phyloP scores from a whole-genome alignment of 2,888 invertebrate species.

The Aleiodes leptofemur region DNA sequence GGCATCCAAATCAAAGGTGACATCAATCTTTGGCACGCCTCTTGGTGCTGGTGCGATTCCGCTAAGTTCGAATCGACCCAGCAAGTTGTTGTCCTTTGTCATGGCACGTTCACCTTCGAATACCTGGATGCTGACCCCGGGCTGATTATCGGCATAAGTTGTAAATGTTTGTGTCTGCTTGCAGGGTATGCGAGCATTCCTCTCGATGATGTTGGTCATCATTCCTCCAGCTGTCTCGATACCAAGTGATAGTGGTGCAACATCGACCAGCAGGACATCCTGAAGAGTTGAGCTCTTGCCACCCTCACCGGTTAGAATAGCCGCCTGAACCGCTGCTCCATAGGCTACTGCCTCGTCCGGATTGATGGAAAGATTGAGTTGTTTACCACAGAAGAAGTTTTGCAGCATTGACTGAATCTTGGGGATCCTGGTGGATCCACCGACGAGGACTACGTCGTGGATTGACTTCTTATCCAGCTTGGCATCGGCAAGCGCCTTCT shows the following conservation, averaged over 20 bases:
- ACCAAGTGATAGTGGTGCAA: slow-evolving; percentile 82
- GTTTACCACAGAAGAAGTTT: slow-evolving; percentile 86
- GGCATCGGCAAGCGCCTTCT: slow-evolving; percentile 85
- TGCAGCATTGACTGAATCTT: slow-evolving; percentile 85
- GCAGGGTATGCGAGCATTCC: slow-evolving; percentile 78
- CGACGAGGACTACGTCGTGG: slow-evolving; percentile 87
- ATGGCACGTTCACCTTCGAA: slow-evolving; percentile 85
- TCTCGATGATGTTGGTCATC: slow-evolving; percentile 80
- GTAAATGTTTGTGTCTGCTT: slow-evolving; percentile 79
- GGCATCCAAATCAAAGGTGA: slow-evolving; percentile 85
- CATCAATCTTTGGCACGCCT: slow-evolving; percentile 82
- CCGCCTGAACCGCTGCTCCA: slow-evolving; percentile 95
- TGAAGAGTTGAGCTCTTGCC: slow-evolving; percentile 80
- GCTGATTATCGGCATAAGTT: slow-evolving; percentile 82
- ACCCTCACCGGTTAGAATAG: slow-evolving; percentile 84
- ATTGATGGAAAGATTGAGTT: slow-evolving; percentile 92
- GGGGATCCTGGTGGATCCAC: slow-evolving; percentile 87
- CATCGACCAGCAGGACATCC: slow-evolving; percentile 83
- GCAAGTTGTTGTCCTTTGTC: slow-evolving; percentile 85
- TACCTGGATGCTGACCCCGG: slow-evolving; percentile 79
- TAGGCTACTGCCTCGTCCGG: slow-evolving; percentile 95
- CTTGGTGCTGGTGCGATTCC: slow-evolving; percentile 84
- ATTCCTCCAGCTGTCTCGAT: slow-evolving; percentile 88
- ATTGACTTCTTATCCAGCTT: slow-evolving; percentile 86
- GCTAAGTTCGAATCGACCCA: slow-evolving; percentile 81